Evolutionary conservation across 2,113 vertebrate genomes (phyloP), one percentile per base, ranked within the genome.

Genomic region (Pseudorectes ferrugineus): DNA sequence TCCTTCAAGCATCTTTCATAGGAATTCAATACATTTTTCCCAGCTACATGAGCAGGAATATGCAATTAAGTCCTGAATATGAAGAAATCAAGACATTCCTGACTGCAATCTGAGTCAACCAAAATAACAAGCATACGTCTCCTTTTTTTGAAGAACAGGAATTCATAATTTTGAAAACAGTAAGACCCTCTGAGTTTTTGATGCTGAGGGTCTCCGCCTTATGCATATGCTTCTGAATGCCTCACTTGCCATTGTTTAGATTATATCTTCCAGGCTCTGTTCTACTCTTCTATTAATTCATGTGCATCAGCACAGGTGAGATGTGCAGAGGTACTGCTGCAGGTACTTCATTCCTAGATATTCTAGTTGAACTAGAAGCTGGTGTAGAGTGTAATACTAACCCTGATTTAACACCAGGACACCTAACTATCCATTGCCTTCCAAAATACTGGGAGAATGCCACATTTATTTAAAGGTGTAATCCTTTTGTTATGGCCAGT

Each of bases 141-240:
- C 8, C 13, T 77, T 43, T 63, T 57, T 22, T 35, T 19, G 45
- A 81, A 61, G 28, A 52, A 12, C 19, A 57, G 4, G 48, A 65
- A 80, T 70, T 57, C 6, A 43, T 36, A 35, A 42, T 63, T 91
- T 67, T 63, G 33, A 61, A 67, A 79, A 42, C 2, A 13, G 3
- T 62, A 82, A 83, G 21, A 4, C 4, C 2, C 13, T 54, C 48
- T 26, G 19, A 46, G 12, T 42, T 87, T 31, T 72, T 71, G 18
- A 78, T 49, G 21, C 33, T 62, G 12, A 82, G 3, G 5, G 5
- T 55, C 31, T 85, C 11, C 12, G 24, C 16, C 13, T 58, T 54
- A 19, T 0, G 1, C 5, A 4, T n/a, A 3, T 5, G 3, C 25
- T 91, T 63, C n/a, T 29, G 10, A 55, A 49, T 36, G 49, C 3